A percentile compares a stretch with the other conserved stretches of the same genome.
Evolutionary conservation across 2,888 invertebrate genomes (phyloP).

Genomic region (Rosalia funebris): DNA sequence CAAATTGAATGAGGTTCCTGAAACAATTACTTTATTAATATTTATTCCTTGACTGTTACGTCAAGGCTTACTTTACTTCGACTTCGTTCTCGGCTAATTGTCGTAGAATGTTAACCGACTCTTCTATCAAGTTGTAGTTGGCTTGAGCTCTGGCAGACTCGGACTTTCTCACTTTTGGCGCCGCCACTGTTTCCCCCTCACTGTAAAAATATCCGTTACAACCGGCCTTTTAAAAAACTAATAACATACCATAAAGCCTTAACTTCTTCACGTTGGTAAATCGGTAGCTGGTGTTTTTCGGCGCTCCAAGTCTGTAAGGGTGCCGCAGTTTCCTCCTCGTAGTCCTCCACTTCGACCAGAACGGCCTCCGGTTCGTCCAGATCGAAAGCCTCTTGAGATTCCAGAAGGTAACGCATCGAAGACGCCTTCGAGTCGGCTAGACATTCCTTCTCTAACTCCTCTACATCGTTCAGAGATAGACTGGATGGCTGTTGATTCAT

Average conservation of each 20-base stretch:
- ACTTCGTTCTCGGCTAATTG: slow-evolving; percentile 64
- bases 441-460: slow-evolving; percentile 70
- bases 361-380: slow-evolving; percentile 76
- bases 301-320: slow-evolving; percentile 74
- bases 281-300: slow-evolving; percentile 78
- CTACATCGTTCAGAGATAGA: slow-evolving; percentile 77
- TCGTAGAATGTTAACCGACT: slow-evolving; percentile 63
- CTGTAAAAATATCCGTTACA: slow-evolving; percentile 49
- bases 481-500: slow-evolving; percentile 78
- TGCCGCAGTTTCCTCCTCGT: slow-evolving; percentile 81
- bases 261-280: slow-evolving; percentile 76
- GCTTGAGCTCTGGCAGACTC: slow-evolving; percentile 61
- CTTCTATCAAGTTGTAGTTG: slow-evolving; percentile 66
- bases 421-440: slow-evolving; percentile 56
- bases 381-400: slow-evolving; percentile 48
- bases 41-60: not conserved
- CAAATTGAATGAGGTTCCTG: slow-evolving; percentile 19
- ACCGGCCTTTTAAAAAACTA: not conserved
- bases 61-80: slow-evolving; percentile 52
- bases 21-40: not conserved
- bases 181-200: slow-evolving; percentile 59
- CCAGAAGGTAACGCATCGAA: slow-evolving; percentile 43
- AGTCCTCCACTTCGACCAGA: slow-evolving; percentile 83
- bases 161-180: slow-evolving; percentile 59
- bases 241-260: slow-evolving; percentile 65